phyloP scores from a whole-genome alignment of 2,888 invertebrate species.

The Meandrusa payeni region DNA sequence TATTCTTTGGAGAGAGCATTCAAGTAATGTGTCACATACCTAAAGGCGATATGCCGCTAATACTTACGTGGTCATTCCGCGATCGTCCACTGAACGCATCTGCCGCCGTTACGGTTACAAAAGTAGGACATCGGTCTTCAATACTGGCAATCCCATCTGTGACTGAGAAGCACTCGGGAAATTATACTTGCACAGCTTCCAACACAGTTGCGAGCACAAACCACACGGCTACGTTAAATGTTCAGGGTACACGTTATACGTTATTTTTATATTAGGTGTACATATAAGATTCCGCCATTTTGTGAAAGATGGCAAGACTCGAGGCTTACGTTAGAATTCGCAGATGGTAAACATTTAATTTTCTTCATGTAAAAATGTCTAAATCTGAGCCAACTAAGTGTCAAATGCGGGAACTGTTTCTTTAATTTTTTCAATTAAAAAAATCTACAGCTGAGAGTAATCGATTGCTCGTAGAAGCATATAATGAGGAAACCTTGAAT shows the following conservation, averaged over 20 bases:
- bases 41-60: slow-evolving; percentile 87
- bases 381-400: no score
- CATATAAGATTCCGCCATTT: no score
- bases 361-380: no score
- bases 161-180: slow-evolving; percentile 85
- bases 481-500: no score
- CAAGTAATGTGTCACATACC: slow-evolving; percentile 80
- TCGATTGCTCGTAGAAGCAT: no score
- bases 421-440: no score
- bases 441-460: no score
- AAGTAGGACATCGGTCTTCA: slow-evolving; percentile 82
- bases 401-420: no score
- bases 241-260: slow-evolving; percentile 81
- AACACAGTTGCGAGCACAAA: slow-evolving; percentile 84
- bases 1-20: slow-evolving; percentile 81
- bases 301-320: no score
- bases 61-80: slow-evolving; percentile 85
- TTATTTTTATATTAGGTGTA: no score
- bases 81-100: slow-evolving; percentile 68
- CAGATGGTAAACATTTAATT: no score
- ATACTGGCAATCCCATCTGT: slow-evolving; percentile 84
- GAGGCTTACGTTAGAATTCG: no score
- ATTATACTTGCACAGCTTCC: slow-evolving; percentile 87
- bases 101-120: slow-evolving; percentile 73
- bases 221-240: slow-evolving; percentile 82